Conservation (phyloP, 2,113 vertebrate genomes). For the Nerophis ophidion region DNA sequence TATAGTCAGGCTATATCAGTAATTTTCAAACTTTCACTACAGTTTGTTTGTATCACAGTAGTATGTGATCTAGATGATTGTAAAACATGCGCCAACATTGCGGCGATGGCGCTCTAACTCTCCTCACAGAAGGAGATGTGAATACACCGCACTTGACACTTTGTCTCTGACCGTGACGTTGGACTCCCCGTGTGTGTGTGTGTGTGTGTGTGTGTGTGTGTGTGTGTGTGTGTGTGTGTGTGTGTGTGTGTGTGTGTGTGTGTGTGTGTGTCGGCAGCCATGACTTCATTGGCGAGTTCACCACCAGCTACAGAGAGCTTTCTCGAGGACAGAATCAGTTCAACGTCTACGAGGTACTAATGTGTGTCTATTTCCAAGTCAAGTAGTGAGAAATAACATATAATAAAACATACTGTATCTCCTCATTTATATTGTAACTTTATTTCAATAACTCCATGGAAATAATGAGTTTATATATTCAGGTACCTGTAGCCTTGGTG, state of each 20-base stretch:
- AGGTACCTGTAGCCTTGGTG: constrained; percentile 31
- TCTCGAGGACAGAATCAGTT: constrained; percentile 96
- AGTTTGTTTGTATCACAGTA: too few species aligned
- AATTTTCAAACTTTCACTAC: too few species aligned
- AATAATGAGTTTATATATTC: constrained; percentile 10
- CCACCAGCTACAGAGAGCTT: constrained; percentile 96
- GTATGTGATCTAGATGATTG: too few species aligned
- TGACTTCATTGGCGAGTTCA: constrained; percentile 97
- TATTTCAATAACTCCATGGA: neutral
- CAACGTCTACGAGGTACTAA: constrained; percentile 72
- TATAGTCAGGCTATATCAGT: too few species aligned
- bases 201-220: constrained; percentile 22
- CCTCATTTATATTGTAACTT: too few species aligned
- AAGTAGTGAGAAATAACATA: neutral
- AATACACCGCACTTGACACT: neutral
- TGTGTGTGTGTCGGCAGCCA: constrained; percentile 72
- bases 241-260: constrained; percentile 16
- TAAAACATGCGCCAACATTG: too few species aligned
- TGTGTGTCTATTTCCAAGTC: neutral
- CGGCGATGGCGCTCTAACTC: too few species aligned
- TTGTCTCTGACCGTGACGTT: constrained; percentile 7
- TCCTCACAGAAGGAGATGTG: too few species aligned
- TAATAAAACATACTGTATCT: too few species aligned
- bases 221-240: constrained; percentile 12
- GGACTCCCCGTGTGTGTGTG: constrained; percentile 5